Percentiles rank a stretch among this genome's conserved stretches.
phyloP scores from a whole-genome alignment of 2,797 vertebrate genomes.

The Gastrophryne carolinensis region DNA sequence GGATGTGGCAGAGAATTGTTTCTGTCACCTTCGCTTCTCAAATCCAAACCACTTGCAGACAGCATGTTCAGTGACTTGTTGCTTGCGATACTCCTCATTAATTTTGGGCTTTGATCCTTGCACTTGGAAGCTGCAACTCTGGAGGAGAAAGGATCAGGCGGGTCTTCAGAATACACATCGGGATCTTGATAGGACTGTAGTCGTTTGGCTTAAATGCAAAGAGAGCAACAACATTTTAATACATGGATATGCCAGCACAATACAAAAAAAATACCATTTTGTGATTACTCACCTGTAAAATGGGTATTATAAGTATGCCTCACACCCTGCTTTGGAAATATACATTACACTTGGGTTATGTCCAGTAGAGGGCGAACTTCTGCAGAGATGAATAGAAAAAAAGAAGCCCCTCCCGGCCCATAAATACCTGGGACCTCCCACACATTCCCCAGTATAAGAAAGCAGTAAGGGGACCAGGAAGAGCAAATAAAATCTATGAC shows the following conservation, averaged over 20 bases:
- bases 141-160: conserved; percentile 55
- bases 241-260: neutral
- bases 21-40: conserved; percentile 58
- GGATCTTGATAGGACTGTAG: conserved; percentile 79
- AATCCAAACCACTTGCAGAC: conserved; percentile 49
- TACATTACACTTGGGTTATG: too few relatives aligned
- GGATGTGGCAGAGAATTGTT: conserved; percentile 50
- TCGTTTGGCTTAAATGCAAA: conserved; percentile 71
- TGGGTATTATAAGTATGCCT: too few relatives aligned
- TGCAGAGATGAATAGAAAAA: too few relatives aligned
- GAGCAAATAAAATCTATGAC: too few relatives aligned
- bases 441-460: too few relatives aligned
- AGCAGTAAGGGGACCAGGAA: too few relatives aligned
- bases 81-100: conserved; percentile 66
- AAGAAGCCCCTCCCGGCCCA: too few relatives aligned
- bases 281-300: too few relatives aligned
- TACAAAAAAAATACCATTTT: too few relatives aligned
- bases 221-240: neutral
- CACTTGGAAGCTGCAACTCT: conserved; percentile 57
- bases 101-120: conserved; percentile 63
- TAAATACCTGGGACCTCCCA: too few relatives aligned
- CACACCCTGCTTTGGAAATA: too few relatives aligned
- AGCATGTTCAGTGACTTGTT: conserved; percentile 68
- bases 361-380: too few relatives aligned
- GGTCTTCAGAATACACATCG: conserved; percentile 58